A percentile compares a stretch with the other conserved stretches of the same genome.
These are phyloP conservation scores for Drusus annulatus DNA, from an alignment of 1,140 invertebrate species.

Conservation along the genomic window DNA sequence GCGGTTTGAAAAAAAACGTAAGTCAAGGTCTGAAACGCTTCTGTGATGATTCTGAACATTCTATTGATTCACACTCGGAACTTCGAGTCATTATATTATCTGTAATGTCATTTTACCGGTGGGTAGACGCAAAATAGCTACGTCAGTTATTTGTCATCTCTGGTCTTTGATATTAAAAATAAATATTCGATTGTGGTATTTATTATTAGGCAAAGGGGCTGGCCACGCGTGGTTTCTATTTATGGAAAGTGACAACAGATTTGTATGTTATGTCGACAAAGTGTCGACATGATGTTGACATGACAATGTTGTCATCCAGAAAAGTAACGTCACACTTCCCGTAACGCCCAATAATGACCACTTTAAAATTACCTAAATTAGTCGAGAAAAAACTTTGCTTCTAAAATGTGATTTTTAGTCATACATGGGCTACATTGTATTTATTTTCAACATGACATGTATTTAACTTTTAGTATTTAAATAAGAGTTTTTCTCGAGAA, in stretches of 20 bases:
- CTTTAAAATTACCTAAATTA: background rate
- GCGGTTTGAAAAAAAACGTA: no score
- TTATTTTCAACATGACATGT: background rate
- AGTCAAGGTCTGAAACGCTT: no score
- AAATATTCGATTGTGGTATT: background rate
- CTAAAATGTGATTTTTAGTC: background rate
- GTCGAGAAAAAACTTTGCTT: background rate
- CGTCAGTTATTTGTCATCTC: constrained; percentile 12
- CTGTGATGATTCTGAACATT: no score
- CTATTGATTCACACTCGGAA: no score
- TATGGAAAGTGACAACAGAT: constrained; percentile 7
- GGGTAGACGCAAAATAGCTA: no score
- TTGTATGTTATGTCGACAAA: no score
- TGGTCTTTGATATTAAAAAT: no score
- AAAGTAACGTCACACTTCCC: constrained; percentile 3
- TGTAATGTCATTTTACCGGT: no score
- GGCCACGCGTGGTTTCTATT: background rate
- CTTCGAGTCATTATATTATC: no score
- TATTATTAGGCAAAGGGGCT: background rate
- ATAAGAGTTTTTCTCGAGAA: no score
- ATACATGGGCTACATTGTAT: background rate
- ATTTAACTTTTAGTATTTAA: no score
- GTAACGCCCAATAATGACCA: constrained; percentile 1
- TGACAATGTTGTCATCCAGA: background rate
- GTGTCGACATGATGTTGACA: background rate